A percentile compares a stretch with the other conserved stretches of the same genome.
These are phyloP conservation scores for Sebastes melanostomus DNA, from an alignment of 2,797 vertebrate species.

Conservation along the genomic window DNA sequence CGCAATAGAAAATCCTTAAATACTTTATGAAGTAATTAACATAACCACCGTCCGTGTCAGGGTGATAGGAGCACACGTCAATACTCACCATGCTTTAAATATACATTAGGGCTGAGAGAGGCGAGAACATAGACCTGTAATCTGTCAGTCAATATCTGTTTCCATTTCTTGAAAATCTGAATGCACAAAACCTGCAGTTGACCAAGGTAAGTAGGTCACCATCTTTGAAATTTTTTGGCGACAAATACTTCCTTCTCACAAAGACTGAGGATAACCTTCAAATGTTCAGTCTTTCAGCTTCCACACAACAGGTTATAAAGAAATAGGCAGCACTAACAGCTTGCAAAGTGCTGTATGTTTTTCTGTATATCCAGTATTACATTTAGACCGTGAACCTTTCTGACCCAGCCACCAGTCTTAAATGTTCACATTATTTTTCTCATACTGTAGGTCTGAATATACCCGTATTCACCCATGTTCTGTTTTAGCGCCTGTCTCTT, in stretches of 20 bases:
- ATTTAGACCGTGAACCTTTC: not conserved
- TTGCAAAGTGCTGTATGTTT: not conserved
- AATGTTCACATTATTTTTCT: too few species aligned
- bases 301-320: not conserved
- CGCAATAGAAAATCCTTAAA: not conserved
- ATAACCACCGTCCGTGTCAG: not conserved
- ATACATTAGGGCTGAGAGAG: not conserved
- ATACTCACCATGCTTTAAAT: not conserved
- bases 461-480: too few species aligned
- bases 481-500: too few species aligned
- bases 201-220: constrained; percentile 22
- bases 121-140: not conserved
- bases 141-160: not conserved
- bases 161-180: not conserved
- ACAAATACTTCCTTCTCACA: not conserved
- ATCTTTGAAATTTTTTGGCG: not conserved
- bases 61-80: not conserved
- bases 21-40: not conserved
- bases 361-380: not conserved
- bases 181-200: not conserved
- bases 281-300: not conserved
- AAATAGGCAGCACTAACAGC: not conserved
- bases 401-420: not conserved
- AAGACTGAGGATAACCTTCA: constrained; percentile 18
- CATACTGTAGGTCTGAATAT: too few species aligned